phyloP scores from a whole-genome alignment of 2,113 vertebrate species.

The Hydropotes inermis region DNA sequence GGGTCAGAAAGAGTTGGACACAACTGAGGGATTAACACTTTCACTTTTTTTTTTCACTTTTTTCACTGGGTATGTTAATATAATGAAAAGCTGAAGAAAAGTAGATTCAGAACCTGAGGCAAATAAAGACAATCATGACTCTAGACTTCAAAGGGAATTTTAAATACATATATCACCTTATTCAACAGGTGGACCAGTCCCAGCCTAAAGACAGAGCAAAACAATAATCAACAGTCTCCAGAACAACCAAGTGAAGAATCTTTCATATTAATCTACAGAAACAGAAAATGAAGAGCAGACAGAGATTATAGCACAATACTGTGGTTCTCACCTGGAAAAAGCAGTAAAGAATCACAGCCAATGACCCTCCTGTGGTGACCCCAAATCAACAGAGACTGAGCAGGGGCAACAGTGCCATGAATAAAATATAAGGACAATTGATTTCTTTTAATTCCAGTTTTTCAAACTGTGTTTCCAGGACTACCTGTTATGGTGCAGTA shows the following conservation, averaged over 20 bases:
- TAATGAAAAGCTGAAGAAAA: neutral
- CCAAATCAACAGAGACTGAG: neutral
- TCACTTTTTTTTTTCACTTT: neutral
- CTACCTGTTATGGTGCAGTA: neutral
- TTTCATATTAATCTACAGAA: neutral
- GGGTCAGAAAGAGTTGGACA: neutral
- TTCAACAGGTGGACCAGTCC: neutral
- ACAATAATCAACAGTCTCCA: neutral
- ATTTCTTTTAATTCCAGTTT: neutral
- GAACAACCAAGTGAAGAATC: neutral
- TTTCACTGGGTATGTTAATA: neutral
- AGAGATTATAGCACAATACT: neutral
- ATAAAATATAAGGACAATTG: neutral
- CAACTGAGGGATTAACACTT: neutral
- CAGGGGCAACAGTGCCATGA: neutral
- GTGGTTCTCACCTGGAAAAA: neutral
- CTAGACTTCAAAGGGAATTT: neutral
- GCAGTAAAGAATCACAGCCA: neutral
- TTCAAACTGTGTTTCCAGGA: neutral
- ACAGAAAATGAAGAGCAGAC: neutral
- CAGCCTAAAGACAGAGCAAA: neutral
- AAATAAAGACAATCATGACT: neutral
- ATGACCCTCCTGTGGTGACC: neutral
- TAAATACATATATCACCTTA: neutral
- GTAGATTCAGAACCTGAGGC: neutral